These are phyloP conservation scores for Girardia tigrina DNA, from an alignment of 2,888 invertebrate genomes.

Conservation along the genomic window DNA sequence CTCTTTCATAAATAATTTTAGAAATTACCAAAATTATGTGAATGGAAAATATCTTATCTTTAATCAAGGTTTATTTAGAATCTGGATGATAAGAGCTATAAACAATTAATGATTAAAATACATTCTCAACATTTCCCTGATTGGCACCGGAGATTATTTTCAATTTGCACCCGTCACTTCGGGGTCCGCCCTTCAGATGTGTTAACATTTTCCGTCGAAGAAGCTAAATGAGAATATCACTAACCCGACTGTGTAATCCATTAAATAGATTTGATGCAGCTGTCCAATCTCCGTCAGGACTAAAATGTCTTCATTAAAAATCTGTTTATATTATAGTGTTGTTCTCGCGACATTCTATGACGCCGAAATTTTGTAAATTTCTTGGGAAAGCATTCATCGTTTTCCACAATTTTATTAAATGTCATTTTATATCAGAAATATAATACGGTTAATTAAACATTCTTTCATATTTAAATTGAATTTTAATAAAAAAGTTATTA, in stretches of 20 bases:
- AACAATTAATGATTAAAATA: background rate
- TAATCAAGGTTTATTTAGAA: background rate
- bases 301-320: constrained; percentile 7
- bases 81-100: background rate
- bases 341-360: constrained; percentile 1
- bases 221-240: background rate
- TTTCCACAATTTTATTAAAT: background rate
- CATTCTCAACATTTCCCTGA: background rate
- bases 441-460: too few relatives aligned
- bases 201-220: constrained; percentile 1
- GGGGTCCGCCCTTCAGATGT: background rate
- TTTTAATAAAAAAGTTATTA: too few relatives aligned
- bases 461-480: too few relatives aligned
- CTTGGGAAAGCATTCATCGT: background rate
- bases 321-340: constrained; percentile 18
- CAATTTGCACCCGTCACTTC: background rate
- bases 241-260: background rate
- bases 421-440: background rate
- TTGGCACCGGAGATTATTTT: constrained; percentile 12
- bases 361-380: background rate
- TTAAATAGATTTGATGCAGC: background rate
- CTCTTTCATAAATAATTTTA: too few relatives aligned
- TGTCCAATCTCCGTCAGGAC: constrained; percentile 20
- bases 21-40: too few relatives aligned
- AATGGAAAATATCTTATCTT: background rate